A percentile compares a stretch with the other conserved stretches of the same genome.
Evolutionary conservation across 2,888 invertebrate genomes (phyloP).

Genomic region (Lymantria dispar): DNA sequence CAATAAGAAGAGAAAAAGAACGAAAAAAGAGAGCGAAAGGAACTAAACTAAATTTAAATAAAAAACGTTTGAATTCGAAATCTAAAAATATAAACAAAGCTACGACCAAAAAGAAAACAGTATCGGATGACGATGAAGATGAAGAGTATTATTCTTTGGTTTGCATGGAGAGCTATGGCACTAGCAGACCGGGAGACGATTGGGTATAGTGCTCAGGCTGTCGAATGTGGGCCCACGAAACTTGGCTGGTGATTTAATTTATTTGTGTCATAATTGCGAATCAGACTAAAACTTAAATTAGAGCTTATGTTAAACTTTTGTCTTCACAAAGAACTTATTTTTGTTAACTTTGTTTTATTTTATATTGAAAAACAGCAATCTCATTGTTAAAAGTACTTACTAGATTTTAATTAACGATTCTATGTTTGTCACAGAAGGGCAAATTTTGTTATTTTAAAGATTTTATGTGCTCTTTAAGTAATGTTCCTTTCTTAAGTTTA

Average conservation of each 20-base stretch:
- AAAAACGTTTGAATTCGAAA: no score
- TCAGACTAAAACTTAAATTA: background rate
- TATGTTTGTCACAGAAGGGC: background rate
- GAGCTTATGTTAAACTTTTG: background rate
- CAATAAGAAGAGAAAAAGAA: background rate
- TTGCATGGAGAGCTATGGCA: background rate
- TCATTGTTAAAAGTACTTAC: background rate
- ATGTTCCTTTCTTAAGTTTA: background rate
- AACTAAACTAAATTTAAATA: no score
- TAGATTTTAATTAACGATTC: background rate
- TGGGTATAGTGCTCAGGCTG: background rate
- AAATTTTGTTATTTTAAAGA: background rate
- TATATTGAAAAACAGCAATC: background rate
- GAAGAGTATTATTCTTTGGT: background rate
- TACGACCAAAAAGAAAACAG: no score
- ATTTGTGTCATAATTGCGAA: background rate
- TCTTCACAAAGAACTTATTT: no score
- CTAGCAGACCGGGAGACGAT: background rate
- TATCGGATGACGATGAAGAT: background rate
- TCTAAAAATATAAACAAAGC: no score
- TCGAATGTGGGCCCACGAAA: background rate
- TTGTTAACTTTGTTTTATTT: no score
- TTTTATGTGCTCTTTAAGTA: background rate
- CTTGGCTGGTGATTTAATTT: background rate
- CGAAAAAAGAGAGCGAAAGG: background rate